A percentile compares a stretch with the other conserved stretches of the same genome.
These are phyloP conservation scores for Dorcus parallelipipedus DNA, from an alignment of 2,888 invertebrate genomes.

Conservation along the genomic window DNA sequence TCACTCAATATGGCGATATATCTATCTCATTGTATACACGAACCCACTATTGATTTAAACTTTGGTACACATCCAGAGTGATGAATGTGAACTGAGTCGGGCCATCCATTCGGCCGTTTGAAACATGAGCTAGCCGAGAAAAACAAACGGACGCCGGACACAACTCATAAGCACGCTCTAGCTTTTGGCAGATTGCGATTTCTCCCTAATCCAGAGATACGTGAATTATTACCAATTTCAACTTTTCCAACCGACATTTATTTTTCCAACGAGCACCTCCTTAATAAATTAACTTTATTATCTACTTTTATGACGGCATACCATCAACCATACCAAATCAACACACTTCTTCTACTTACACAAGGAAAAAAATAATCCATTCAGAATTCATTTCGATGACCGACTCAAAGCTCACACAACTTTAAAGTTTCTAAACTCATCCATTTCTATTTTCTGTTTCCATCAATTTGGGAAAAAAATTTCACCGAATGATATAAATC, in stretches of 20 bases:
- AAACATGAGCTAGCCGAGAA: constrained; percentile 40
- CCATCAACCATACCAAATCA: too few species aligned
- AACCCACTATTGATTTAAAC: constrained; percentile 45
- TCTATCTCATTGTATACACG: constrained; percentile 40
- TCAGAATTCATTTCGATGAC: too few species aligned
- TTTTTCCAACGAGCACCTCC: constrained; percentile 7
- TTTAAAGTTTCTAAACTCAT: too few species aligned
- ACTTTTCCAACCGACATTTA: constrained; percentile 41
- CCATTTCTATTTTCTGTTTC: too few species aligned
- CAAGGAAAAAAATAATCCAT: too few species aligned
- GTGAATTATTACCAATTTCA: constrained; percentile 44
- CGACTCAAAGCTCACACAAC: too few species aligned
- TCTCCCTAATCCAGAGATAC: constrained; percentile 38
- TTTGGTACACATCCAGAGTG: constrained; percentile 45
- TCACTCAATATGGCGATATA: constrained; percentile 42
- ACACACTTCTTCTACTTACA: too few species aligned
- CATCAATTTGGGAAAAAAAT: too few species aligned
- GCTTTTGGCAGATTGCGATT: constrained; percentile 39
- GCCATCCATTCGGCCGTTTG: constrained; percentile 42
- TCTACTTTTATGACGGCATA: too few species aligned
- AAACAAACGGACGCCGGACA: constrained; percentile 43
- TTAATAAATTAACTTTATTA: not conserved
- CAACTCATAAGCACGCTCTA: constrained; percentile 43
- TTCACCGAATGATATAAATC: too few species aligned
- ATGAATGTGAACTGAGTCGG: constrained; percentile 43